Conservation (phyloP, 2,888 invertebrate species). For the Proisotoma minuta region DNA sequence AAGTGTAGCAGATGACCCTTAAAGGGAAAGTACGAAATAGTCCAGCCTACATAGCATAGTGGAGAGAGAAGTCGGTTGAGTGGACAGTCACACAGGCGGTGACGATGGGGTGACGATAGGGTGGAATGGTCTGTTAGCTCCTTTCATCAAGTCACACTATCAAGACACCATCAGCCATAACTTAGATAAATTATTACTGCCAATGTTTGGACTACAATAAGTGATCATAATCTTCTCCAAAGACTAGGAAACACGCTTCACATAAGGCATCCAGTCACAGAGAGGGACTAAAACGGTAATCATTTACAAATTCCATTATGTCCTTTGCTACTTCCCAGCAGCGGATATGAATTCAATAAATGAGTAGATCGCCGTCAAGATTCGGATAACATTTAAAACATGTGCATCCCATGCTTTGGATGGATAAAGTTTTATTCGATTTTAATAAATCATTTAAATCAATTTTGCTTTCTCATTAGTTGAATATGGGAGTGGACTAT, state of each 20-base stretch:
- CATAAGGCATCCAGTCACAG: slow-evolving; percentile 28
- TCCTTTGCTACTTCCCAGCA: not conserved
- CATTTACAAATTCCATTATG: not conserved
- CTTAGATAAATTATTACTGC: slow-evolving; percentile 48
- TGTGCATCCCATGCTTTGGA: not conserved
- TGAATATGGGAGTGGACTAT: not conserved
- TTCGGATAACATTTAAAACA: not conserved
- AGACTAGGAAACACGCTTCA: slow-evolving; percentile 46
- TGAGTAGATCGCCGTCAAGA: not conserved
- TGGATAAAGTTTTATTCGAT: not conserved
- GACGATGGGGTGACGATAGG: slow-evolving; percentile 9
- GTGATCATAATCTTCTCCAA: slow-evolving; percentile 46
- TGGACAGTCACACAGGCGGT: no score
- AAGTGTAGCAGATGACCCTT: slow-evolving; percentile 35
- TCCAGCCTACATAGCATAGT: no score
- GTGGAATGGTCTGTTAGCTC: slow-evolving; percentile 32
- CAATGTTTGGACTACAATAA: slow-evolving; percentile 47
- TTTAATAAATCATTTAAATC: not conserved
- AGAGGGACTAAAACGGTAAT: no score
- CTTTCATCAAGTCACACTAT: slow-evolving; percentile 47
- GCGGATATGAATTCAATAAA: not conserved
- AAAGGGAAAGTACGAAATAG: no score
- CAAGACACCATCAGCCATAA: slow-evolving; percentile 46
- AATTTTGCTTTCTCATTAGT: not conserved
- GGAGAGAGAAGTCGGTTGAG: no score